Conservation (phyloP, 2,888 invertebrate genomes). For the Parascotia fuliginaria region DNA sequence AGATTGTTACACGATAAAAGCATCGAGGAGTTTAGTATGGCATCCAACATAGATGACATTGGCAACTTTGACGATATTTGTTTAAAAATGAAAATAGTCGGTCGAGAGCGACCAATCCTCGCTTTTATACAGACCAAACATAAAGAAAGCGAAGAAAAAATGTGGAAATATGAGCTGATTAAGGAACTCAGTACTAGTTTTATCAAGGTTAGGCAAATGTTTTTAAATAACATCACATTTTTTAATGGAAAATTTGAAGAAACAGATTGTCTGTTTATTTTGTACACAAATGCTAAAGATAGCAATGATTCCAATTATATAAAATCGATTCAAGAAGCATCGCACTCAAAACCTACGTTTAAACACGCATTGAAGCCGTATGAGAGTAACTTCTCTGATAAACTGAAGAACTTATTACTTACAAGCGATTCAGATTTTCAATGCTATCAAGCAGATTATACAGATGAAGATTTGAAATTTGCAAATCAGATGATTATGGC, state of each 20-base stretch:
- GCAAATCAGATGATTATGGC: constrained; percentile 7
- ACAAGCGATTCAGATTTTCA: constrained; percentile 21
- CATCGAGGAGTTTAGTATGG: constrained; percentile 27
- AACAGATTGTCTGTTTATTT: constrained; percentile 24
- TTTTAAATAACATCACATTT: constrained; percentile 10
- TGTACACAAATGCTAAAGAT: constrained; percentile 30
- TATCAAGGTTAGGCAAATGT: constrained; percentile 16
- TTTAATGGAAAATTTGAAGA: constrained; percentile 17
- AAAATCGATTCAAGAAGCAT: not conserved
- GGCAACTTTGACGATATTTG: constrained; percentile 38
- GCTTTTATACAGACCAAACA: constrained; percentile 37
- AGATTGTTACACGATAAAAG: constrained; percentile 12
- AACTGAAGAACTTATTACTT: constrained; percentile 17
- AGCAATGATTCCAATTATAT: constrained; percentile 9
- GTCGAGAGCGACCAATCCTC: constrained; percentile 7
- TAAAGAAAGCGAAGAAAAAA: constrained; percentile 17
- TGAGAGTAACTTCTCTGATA: not conserved
- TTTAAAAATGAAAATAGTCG: constrained; percentile 22
- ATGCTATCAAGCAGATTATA: constrained; percentile 9
- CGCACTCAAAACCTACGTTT: not conserved
- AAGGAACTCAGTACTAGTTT: constrained; percentile 20
- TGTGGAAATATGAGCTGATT: constrained; percentile 11
- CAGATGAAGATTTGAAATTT: constrained; percentile 8
- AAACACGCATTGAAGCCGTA: not conserved
- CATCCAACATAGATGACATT: constrained; percentile 28